Evolutionary conservation across 2,888 invertebrate species (phyloP).

Genomic region (Lamproptera curius): DNA sequence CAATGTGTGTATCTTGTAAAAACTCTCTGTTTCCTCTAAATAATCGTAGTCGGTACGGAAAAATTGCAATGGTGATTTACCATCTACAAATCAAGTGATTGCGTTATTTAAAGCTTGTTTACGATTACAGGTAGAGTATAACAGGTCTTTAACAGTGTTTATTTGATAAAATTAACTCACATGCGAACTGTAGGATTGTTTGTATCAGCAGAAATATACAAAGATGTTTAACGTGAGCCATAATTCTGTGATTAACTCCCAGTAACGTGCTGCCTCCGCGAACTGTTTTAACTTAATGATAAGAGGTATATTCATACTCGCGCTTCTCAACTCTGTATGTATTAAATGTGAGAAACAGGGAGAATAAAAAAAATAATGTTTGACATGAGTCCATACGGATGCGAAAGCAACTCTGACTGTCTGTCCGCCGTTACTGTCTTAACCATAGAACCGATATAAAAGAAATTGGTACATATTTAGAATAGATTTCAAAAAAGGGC

Average conservation of each 20-base stretch:
- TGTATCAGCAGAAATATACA: slow-evolving; percentile 25
- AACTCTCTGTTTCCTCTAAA: slow-evolving; percentile 40
- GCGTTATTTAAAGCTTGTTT: background rate
- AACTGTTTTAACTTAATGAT: slow-evolving; percentile 12
- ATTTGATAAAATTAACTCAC: slow-evolving; percentile 25
- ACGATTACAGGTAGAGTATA: background rate
- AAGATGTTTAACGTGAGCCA: slow-evolving; percentile 24
- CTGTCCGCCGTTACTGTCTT: too few species aligned
- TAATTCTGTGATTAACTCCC: background rate
- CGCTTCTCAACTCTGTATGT: background rate
- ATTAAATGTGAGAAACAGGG: slow-evolving; percentile 27
- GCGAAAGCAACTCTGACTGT: too few species aligned
- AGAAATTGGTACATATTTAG: too few species aligned
- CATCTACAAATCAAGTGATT: slow-evolving; percentile 36
- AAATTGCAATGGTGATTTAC: too few species aligned
- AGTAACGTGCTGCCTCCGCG: slow-evolving; percentile 7
- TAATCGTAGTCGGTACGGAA: slow-evolving; percentile 57
- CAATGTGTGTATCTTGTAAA: slow-evolving; percentile 56
- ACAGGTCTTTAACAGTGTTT: background rate
- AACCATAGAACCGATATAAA: too few species aligned
- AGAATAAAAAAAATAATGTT: slow-evolving; percentile 17
- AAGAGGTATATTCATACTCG: slow-evolving; percentile 17
- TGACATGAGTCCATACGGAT: background rate
- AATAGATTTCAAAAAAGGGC: too few species aligned
- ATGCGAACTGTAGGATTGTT: slow-evolving; percentile 22